phyloP scores from a whole-genome alignment of 37 sponge, comb jelly and placozoan genomes.

The Beroe ovata region DNA sequence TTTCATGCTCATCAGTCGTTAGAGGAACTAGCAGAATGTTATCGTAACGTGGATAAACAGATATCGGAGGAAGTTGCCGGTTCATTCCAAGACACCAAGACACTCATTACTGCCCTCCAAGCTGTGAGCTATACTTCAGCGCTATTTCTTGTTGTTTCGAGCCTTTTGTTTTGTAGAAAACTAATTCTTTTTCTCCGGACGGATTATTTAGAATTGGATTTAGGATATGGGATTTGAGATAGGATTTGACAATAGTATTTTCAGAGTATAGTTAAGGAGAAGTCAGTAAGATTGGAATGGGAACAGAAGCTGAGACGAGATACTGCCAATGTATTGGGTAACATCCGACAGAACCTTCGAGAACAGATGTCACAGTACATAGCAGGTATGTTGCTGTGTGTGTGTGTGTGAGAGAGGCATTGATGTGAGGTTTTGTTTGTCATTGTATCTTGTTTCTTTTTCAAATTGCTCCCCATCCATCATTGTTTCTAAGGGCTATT shows the following conservation, averaged over 20 bases:
- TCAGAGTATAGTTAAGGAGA: constrained; percentile 63
- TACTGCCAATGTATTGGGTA: constrained; percentile 37
- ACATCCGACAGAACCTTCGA: constrained; percentile 25
- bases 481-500: no score
- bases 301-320: constrained; percentile 59
- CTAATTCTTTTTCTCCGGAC: no score
- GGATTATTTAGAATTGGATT: no score
- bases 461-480: no score
- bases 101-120: constrained; percentile 36
- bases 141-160: no score
- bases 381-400: no score
- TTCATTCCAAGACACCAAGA: constrained; percentile 31
- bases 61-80: constrained; percentile 36
- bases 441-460: no score
- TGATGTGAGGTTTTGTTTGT: no score
- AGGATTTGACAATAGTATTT: background rate
- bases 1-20: no score
- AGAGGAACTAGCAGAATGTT: constrained; percentile 15
- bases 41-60: constrained; percentile 3
- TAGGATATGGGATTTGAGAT: no score
- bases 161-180: no score
- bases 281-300: constrained; percentile 8
- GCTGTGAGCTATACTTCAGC: background rate
- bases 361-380: constrained; percentile 41
- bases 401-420: no score